Evolutionary conservation across 2,113 vertebrate species (phyloP), one percentile per base, ranked within the genome.

Genomic region (Ammodytes dubius): DNA sequence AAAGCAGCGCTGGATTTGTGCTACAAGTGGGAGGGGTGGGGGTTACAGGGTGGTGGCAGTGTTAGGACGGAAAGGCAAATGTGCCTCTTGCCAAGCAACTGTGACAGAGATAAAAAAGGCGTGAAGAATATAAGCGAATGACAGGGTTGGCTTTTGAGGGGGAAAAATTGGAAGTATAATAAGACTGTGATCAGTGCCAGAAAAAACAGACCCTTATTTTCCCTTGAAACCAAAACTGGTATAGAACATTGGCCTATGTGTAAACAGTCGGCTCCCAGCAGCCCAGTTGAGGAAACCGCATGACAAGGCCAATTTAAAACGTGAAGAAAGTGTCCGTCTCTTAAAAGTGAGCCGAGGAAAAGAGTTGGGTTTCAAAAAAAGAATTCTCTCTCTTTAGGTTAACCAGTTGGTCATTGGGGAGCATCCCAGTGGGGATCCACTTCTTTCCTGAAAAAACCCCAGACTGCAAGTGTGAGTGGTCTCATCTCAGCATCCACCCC

Each of bases 281-380:
- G 89, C 88, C 90, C 83, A 82, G 92, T 84, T 70, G 85, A 92
- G 91, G 90, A 91, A 95, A 94, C 93, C 91, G 64, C 93, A 93
- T 76, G 92, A 91, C 93, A 93, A 88, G 91, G 78, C 83, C 91
- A 87, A 93, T 94, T 93, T 91, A 88, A 92, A 91, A 92, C 85
- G 86, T 84, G 90, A 92, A 86, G 85, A 90, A 91, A 90, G 87
- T 86, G 92, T 90, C 92, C 83, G 89, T 94, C 84, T 91, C 87
- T 88, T 86, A 82, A 88, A 94, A 89, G 75, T 70, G 49, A 80
- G 87, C 71, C 83, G 88, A 88, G 68, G 54, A 88, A 79, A 84
- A 84, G 79, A 80, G 78, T 82, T 85, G 73, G 74, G 79, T 68
- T 91, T 91, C 73, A 70, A 69, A 68, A 57, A 67, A 77, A 67